A percentile compares a stretch with the other conserved stretches of the same genome.
Conservation (phyloP, 2,113 vertebrate species). For the Parus major region DNA sequence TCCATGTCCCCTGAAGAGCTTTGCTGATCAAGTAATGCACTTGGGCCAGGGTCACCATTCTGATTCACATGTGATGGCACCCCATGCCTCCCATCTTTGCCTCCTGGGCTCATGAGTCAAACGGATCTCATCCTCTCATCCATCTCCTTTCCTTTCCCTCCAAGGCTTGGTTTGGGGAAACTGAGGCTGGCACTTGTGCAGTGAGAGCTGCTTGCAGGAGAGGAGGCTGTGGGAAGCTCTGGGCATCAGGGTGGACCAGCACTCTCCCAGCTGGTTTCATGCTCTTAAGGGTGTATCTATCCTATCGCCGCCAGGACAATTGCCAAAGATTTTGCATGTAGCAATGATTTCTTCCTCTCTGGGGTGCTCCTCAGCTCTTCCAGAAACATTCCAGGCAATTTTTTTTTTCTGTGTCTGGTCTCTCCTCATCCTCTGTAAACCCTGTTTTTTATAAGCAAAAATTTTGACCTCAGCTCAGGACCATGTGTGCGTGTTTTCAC, state of each 20-base stretch:
- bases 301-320: background rate
- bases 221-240: background rate
- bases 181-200: background rate
- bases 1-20: background rate
- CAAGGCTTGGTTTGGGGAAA: background rate
- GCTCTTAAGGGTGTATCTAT: background rate
- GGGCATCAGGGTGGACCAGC: background rate
- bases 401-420: background rate
- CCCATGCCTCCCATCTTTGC: background rate
- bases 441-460: background rate
- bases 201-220: background rate
- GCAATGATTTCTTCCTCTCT: background rate
- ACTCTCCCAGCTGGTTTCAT: background rate
- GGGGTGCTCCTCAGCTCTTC: background rate
- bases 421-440: background rate
- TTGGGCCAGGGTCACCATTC: background rate
- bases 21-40: background rate
- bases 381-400: background rate
- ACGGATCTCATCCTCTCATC: background rate
- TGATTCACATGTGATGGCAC: background rate
- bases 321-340: background rate
- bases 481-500: background rate
- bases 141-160: background rate
- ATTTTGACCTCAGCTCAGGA: background rate
- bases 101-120: background rate